Conservation (phyloP, 2,888 invertebrate genomes). For the Harmothoe impar region DNA sequence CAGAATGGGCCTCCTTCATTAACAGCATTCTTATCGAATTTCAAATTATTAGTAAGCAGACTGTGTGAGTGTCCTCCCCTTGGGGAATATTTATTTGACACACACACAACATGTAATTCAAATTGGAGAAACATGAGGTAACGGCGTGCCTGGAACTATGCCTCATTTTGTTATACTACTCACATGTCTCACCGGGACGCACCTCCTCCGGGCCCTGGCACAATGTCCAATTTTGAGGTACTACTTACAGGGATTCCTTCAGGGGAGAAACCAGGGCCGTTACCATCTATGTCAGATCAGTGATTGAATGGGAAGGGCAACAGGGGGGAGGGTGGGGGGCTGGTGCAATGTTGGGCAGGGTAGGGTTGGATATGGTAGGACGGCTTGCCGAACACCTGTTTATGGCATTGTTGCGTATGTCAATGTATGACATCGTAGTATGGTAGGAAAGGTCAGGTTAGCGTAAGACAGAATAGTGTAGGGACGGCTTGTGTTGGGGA, state of each 20-base stretch:
- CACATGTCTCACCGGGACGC: background rate
- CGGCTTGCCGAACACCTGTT: no score
- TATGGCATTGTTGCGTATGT: no score
- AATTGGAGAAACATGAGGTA: background rate
- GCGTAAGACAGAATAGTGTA: no score
- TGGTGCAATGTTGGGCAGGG: no score
- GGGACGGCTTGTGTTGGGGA: no score
- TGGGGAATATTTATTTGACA: background rate
- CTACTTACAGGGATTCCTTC: background rate
- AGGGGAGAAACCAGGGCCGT: background rate
- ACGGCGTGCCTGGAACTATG: background rate
- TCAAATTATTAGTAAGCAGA: background rate
- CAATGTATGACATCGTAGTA: no score
- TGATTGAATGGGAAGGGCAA: no score
- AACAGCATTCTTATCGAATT: background rate
- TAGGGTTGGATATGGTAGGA: no score
- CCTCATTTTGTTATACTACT: background rate
- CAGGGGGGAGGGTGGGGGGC: no score
- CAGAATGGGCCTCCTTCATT: background rate
- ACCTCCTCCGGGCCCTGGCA: background rate
- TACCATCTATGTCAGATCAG: no score
- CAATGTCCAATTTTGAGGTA: background rate
- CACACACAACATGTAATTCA: background rate
- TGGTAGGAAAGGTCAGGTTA: no score
- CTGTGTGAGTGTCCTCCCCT: background rate